These are phyloP conservation scores for Trichopria drosophilae DNA, from an alignment of 2,888 invertebrate species.

Conservation along the genomic window DNA sequence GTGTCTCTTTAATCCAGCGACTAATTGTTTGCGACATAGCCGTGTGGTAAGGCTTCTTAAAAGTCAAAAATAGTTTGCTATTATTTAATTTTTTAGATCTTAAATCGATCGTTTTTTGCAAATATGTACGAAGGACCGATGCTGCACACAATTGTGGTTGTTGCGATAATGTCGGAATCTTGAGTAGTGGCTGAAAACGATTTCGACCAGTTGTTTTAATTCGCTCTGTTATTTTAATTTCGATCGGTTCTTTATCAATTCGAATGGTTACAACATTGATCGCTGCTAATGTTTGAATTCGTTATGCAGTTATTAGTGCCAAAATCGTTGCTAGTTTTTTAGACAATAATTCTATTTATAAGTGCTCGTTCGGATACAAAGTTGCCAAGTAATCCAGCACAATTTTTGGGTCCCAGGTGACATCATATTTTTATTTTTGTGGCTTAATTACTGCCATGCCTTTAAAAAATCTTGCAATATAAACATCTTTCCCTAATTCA, in stretches of 20 bases:
- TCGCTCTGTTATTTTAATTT: slow-evolving; percentile 3
- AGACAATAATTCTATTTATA: slow-evolving; percentile 24
- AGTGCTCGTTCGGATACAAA: background rate
- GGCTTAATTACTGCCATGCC: slow-evolving; percentile 4
- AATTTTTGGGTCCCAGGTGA: slow-evolving; percentile 38
- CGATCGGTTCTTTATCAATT: background rate
- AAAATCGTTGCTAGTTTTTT: slow-evolving; percentile 36
- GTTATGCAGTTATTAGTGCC: slow-evolving; percentile 19
- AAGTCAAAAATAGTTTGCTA: background rate
- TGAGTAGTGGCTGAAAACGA: slow-evolving; percentile 1
- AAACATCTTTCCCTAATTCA: background rate
- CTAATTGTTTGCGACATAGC: background rate
- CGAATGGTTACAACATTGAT: slow-evolving; percentile 4
- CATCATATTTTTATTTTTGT: slow-evolving; percentile 33
- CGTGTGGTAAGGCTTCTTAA: background rate
- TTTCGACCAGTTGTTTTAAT: slow-evolving; percentile 12
- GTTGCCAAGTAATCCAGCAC: slow-evolving; percentile 9
- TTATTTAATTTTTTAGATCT: background rate
- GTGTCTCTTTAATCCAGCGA: background rate
- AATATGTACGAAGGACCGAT: background rate
- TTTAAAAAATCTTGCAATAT: slow-evolving; percentile 8
- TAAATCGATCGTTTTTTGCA: slow-evolving; percentile 2
- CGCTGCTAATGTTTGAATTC: slow-evolving; percentile 7
- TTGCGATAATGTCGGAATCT: slow-evolving; percentile 2
- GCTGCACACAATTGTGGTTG: slow-evolving; percentile 3